A percentile compares a stretch with the other conserved stretches of the same genome.
Evolutionary conservation across 2,797 vertebrate species (phyloP).

Genomic region (Anomalospiza imberbis): DNA sequence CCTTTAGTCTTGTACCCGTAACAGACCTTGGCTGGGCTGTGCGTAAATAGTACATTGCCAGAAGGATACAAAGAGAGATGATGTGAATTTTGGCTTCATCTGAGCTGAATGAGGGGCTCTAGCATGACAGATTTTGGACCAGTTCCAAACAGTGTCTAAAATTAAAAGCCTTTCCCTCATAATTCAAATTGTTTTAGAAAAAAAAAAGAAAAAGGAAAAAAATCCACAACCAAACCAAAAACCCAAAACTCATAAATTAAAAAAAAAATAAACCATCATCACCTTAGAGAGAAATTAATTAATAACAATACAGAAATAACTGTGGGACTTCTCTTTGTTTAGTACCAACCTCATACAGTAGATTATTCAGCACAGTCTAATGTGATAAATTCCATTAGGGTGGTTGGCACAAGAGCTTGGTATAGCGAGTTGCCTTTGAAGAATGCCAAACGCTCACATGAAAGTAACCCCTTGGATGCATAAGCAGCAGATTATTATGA

Average conservation of each 20-base stretch:
- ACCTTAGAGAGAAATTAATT: background rate
- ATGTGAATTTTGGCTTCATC: background rate
- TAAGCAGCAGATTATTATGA: conserved; percentile 8
- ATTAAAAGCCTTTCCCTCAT: background rate
- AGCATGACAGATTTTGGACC: background rate
- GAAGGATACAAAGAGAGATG: background rate
- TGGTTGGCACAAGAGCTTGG: background rate
- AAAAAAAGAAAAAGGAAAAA: no score
- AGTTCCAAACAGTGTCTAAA: background rate
- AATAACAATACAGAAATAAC: background rate
- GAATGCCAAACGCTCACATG: background rate
- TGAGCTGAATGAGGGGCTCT: background rate
- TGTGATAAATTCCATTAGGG: background rate
- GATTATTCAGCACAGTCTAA: background rate
- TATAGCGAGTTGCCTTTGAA: background rate
- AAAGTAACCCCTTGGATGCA: background rate
- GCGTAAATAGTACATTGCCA: background rate
- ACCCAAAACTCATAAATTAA: background rate
- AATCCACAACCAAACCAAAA: accelerated
- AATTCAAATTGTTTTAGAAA: background rate
- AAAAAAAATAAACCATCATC: background rate
- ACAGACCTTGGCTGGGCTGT: background rate
- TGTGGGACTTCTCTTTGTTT: background rate
- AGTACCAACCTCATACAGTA: background rate
- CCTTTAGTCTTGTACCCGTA: background rate